A percentile compares a stretch with the other conserved stretches of the same genome.
phyloP scores from a whole-genome alignment of 2,888 invertebrate species.

The Philaethria dido region DNA sequence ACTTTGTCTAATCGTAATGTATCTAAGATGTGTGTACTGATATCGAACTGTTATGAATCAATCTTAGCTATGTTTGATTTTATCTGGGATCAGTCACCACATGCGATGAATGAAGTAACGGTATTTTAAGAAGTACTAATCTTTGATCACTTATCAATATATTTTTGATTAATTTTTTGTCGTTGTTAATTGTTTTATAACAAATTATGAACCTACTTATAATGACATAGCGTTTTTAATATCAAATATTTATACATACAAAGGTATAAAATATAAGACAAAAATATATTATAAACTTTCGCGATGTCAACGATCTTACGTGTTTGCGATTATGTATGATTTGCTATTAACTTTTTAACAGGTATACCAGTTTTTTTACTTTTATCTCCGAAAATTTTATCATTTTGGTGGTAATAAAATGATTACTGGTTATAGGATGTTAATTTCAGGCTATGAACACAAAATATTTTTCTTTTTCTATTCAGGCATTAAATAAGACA shows the following conservation, averaged over 20 bases:
- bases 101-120: constrained; percentile 5
- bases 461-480: too few relatives aligned
- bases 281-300: neutral
- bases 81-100: constrained; percentile 64
- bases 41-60: constrained; percentile 74
- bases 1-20: constrained; percentile 58
- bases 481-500: too few relatives aligned
- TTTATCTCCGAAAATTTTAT: too few relatives aligned
- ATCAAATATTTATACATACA: too few relatives aligned
- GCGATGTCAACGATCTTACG: neutral
- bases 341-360: neutral
- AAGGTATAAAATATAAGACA: neutral
- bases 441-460: too few relatives aligned
- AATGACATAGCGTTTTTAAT: too few relatives aligned
- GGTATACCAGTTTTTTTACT: too few relatives aligned
- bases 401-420: too few relatives aligned
- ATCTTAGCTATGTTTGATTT: constrained; percentile 68
- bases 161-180: neutral
- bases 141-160: neutral
- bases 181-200: too few relatives aligned
- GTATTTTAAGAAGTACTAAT: neutral
- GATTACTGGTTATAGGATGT: too few relatives aligned
- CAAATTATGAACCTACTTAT: too few relatives aligned
- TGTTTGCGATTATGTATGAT: neutral
- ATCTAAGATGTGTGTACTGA: constrained; percentile 70